Evolutionary conservation across 2,797 vertebrate species (phyloP).

Genomic region (Galago senegalensis): DNA sequence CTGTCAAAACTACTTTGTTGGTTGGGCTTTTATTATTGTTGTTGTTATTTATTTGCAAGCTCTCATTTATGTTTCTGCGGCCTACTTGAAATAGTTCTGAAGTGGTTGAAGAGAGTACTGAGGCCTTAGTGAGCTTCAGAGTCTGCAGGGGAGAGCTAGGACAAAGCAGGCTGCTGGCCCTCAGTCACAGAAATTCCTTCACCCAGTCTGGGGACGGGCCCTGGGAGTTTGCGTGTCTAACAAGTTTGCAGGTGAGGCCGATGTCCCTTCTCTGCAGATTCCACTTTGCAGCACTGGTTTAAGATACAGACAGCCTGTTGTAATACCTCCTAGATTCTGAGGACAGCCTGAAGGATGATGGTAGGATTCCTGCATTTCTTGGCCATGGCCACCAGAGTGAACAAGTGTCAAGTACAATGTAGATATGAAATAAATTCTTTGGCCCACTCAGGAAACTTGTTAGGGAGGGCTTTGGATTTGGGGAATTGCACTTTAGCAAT

Average conservation of each 20-base stretch:
- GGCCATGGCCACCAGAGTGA: not conserved
- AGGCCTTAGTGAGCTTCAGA: not conserved
- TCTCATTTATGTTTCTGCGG: not conserved
- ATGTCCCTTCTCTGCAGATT: not conserved
- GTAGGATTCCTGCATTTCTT: not conserved
- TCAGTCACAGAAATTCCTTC: not conserved
- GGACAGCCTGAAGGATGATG: not conserved
- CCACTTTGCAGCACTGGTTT: not conserved
- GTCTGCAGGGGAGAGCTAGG: not conserved
- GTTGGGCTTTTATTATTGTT: not conserved
- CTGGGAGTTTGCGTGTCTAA: not conserved
- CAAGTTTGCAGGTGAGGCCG: not conserved
- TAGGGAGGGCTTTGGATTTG: not conserved
- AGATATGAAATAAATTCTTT: constrained; percentile 10
- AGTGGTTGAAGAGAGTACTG: not conserved
- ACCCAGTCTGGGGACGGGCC: not conserved
- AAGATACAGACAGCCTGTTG: not conserved
- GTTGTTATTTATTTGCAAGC: not conserved
- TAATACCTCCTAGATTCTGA: not conserved
- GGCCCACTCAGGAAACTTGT: not conserved
- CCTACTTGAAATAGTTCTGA: constrained; percentile 34
- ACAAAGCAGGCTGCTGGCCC: not conserved
- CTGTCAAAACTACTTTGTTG: not conserved
- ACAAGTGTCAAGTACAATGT: not conserved
- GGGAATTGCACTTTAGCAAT: not conserved